Base-by-base conservation (phyloP, 2,888 invertebrate genomes). In the Dryadula phaetusa region DNA sequence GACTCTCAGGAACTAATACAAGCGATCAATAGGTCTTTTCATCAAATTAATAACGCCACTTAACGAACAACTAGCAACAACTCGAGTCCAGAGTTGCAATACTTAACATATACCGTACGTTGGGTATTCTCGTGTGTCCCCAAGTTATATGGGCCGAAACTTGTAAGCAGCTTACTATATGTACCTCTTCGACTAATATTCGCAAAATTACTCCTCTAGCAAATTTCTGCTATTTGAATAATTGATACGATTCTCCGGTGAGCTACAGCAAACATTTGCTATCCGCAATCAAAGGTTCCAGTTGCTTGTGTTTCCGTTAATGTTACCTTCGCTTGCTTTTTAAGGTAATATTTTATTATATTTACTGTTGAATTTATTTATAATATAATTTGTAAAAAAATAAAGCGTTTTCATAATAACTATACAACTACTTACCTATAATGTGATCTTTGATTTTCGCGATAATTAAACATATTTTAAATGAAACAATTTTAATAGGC, bases 131-230 rank as follows among this genome's bases (percentile, higher is more conserved):
- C 74, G 74, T 76, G 79, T 80, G 82, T 84, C 82, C 79, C 79
- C 79, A 80, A 86, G 84, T 88, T 86, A 85, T 85, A 83, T 82
- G 82, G 76, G 76, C 78, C 74, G 76, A 81, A 88, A 88, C 84
- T 88, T 87, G 81, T 90, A 91, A 91, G 90, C 84, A 77, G 89
- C 92, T 91, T 90, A 90, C 79, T 82, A 78, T 78, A 78, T 78
- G 79, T 80, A 78, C 79, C 79, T 75, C 82, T 72, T 67, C 72
- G 68, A 20, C 44, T 76, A 86, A 87, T 90, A 86, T 87, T 86
- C 86, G 76, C 82, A 80, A 87, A 88, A 88, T 90, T 88, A 86
- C 87, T 83, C 81, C 79, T 81, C 81, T 81, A 82, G 80, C 81
- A 84, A 82, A 81, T 76, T 77, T 81, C 81, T 82, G 80, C 85